phyloP scores from a whole-genome alignment of 1,140 invertebrate genomes.

The Zaprionus kolodkinae region DNA sequence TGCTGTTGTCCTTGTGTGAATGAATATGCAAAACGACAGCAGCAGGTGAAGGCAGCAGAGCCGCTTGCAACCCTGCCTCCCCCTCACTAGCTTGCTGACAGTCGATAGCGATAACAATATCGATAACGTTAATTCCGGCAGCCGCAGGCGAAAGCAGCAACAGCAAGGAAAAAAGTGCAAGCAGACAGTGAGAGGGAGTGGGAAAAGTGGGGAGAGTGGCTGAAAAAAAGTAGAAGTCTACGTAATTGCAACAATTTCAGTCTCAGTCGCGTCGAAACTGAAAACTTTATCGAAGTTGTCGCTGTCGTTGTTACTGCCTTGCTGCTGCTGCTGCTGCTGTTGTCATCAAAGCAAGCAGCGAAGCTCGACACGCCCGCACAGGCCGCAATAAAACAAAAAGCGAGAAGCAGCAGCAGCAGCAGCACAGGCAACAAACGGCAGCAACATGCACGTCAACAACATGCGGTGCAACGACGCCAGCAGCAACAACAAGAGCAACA shows the following conservation, averaged over 20 bases:
- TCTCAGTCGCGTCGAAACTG: slow-evolving; percentile 49
- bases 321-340: not conserved
- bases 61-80: not conserved
- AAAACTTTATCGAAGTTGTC: slow-evolving; percentile 65
- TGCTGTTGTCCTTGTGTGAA: slow-evolving; percentile 52
- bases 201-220: not conserved
- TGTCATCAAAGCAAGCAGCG: slow-evolving; percentile 44
- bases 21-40: slow-evolving; percentile 51
- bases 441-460: slow-evolving; percentile 75
- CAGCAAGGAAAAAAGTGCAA: slow-evolving; percentile 33
- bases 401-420: slow-evolving; percentile 14
- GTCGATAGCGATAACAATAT: slow-evolving; percentile 39
- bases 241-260: slow-evolving; percentile 74
- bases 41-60: slow-evolving; percentile 12
- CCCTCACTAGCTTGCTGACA: slow-evolving; percentile 33
- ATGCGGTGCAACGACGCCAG: slow-evolving; percentile 49
- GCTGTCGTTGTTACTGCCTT: not conserved
- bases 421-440: slow-evolving; percentile 31
- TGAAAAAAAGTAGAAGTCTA: slow-evolving; percentile 33
- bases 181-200: slow-evolving; percentile 11
- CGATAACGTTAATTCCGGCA: slow-evolving; percentile 37
- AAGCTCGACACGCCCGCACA: slow-evolving; percentile 59
- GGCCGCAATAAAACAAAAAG: slow-evolving; percentile 72
- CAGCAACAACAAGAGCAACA: slow-evolving; percentile 56
- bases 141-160: slow-evolving; percentile 15